phyloP scores from a whole-genome alignment of 2,888 invertebrate genomes.

The Oithona nana region DNA sequence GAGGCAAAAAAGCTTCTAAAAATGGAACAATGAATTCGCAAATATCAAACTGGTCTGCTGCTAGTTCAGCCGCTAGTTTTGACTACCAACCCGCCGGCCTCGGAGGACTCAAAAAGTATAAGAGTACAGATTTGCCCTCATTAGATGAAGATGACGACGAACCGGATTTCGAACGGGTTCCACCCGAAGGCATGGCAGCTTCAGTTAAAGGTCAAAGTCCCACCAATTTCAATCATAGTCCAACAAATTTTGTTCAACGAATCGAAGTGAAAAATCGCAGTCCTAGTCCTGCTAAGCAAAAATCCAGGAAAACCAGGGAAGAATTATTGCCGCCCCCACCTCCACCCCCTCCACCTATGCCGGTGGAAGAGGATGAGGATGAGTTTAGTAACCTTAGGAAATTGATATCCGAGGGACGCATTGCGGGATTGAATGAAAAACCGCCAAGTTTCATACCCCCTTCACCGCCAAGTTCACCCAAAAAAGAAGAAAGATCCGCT shows the following conservation, averaged over 20 bases:
- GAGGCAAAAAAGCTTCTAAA: not conserved
- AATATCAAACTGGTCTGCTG: slow-evolving; percentile 11
- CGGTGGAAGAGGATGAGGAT: not conserved
- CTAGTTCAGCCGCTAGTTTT: slow-evolving; percentile 7
- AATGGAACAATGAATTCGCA: slow-evolving; percentile 3
- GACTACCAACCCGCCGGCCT: slow-evolving; percentile 1
- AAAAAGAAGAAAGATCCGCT: not conserved
- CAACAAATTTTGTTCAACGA: slow-evolving; percentile 4
- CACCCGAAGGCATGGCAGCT: slow-evolving; percentile 4
- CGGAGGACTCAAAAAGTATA: not conserved
- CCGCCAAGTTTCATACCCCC: slow-evolving; percentile 13
- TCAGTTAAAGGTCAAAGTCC: too few species aligned
- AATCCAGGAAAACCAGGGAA: not conserved
- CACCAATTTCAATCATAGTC: not conserved
- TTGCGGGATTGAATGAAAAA: slow-evolving; percentile 2
- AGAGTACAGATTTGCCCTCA: not conserved
- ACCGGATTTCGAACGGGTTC: not conserved
- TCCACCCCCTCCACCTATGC: not conserved
- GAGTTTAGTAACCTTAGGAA: slow-evolving; percentile 9
- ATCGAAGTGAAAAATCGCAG: not conserved
- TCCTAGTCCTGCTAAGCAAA: not conserved
- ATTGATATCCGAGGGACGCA: slow-evolving; percentile 11
- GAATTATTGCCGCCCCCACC: not conserved
- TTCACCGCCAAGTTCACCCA: slow-evolving; percentile 1
- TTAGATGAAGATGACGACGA: not conserved